Evolutionary conservation across 2,888 invertebrate species (phyloP).

Genomic region (Rambutsinella grinnellia): DNA sequence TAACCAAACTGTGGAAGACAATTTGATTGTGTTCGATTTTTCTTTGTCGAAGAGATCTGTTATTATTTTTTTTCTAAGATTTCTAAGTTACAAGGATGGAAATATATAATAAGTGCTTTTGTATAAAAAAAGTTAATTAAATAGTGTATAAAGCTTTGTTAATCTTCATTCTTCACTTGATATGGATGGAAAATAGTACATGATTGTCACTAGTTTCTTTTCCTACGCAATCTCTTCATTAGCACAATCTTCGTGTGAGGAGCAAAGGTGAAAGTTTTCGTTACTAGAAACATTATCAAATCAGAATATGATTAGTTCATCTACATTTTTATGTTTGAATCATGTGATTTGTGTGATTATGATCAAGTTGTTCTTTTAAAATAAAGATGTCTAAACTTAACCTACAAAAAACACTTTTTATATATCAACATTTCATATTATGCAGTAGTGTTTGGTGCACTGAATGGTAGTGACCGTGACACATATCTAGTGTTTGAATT

Average conservation of each 20-base stretch:
- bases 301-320: background rate
- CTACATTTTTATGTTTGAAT: background rate
- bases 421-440: background rate
- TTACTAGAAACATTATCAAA: background rate
- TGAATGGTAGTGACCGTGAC: background rate
- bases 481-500: background rate
- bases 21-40: conserved; percentile 8
- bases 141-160: background rate
- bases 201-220: too few species aligned
- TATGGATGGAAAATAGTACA: background rate
- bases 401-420: background rate
- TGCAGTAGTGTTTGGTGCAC: background rate
- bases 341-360: background rate
- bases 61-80: background rate
- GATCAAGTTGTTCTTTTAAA: background rate
- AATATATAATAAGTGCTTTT: background rate
- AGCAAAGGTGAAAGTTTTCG: too few species aligned
- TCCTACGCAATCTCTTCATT: too few species aligned
- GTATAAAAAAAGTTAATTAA: background rate
- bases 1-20: background rate
- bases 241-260: too few species aligned
- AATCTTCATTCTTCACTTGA: background rate
- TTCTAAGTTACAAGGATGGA: background rate
- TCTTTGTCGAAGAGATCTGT: conserved; percentile 4
- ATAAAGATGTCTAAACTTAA: background rate